Evolutionary conservation across 2,113 vertebrate species (phyloP).

Genomic region (Monopterus albus): DNA sequence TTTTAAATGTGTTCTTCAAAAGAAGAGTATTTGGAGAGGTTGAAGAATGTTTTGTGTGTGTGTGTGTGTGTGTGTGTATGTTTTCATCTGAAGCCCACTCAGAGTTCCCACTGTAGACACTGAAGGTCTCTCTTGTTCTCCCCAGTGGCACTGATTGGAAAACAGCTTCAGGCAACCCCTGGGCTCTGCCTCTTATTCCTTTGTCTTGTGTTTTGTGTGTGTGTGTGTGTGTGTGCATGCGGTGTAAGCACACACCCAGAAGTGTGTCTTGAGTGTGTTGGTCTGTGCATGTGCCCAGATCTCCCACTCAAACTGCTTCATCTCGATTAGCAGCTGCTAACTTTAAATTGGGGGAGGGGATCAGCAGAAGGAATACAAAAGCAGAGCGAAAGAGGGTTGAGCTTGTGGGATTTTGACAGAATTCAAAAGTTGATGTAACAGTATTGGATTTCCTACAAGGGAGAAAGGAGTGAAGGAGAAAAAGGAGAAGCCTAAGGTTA

Average conservation of each 20-base stretch:
- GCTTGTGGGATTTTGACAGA: background rate
- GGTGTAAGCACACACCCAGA: background rate
- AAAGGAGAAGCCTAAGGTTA: conserved; percentile 5
- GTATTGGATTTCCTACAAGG: conserved; percentile 19
- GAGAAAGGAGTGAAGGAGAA: conserved; percentile 2
- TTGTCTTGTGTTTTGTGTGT: conserved; percentile 40
- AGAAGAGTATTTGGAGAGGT: conserved; percentile 56
- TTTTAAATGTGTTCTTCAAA: conserved; percentile 59
- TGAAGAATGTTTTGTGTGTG: conserved; percentile 25
- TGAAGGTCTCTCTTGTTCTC: conserved; percentile 72
- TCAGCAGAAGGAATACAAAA: background rate
- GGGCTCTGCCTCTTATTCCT: conserved; percentile 58
- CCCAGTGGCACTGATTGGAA: conserved; percentile 71
- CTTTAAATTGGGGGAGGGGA: conserved; percentile 29
- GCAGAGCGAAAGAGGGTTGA: background rate
- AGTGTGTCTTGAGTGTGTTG: background rate
- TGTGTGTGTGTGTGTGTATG: conserved; percentile 30
- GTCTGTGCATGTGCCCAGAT: conserved; percentile 6
- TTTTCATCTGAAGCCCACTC: conserved; percentile 64
- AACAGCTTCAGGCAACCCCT: conserved; percentile 74
- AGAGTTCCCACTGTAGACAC: conserved; percentile 55
- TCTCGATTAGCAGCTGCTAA: conserved; percentile 66
- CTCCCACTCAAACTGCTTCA: conserved; percentile 35
- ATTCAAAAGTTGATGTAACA: conserved; percentile 25
- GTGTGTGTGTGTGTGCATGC: conserved; percentile 3